phyloP scores from a whole-genome alignment of 1,140 invertebrate species.

The Drosophila littoralis region DNA sequence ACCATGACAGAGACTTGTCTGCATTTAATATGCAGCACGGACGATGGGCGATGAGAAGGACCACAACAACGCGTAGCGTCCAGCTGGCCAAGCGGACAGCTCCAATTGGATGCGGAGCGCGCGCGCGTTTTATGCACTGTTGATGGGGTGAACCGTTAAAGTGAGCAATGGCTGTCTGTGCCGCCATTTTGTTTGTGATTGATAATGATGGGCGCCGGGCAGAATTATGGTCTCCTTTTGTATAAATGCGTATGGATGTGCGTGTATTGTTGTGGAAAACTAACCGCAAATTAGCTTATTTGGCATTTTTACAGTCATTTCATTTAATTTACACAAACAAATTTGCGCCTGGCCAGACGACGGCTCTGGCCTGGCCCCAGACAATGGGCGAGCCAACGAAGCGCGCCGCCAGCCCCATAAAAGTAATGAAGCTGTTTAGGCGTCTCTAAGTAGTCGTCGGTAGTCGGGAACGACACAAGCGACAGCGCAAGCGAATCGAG shows the following conservation, averaged over 20 bases:
- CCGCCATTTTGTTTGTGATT: slow-evolving; percentile 58
- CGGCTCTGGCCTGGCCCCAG: slow-evolving; percentile 34
- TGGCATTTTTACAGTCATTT: slow-evolving; percentile 83
- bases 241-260: slow-evolving; percentile 1
- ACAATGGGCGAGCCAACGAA: slow-evolving; percentile 77
- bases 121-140: slow-evolving; percentile 34
- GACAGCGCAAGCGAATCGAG: slow-evolving; percentile 14
- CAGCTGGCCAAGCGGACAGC: neutral
- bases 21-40: slow-evolving; percentile 67
- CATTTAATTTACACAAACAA: slow-evolving; percentile 83
- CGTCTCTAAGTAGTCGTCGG: slow-evolving; percentile 82
- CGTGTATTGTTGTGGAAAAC: slow-evolving; percentile 45
- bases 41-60: slow-evolving; percentile 27
- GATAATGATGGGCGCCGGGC: slow-evolving; percentile 38
- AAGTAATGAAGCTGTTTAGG: slow-evolving; percentile 83
- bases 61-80: slow-evolving; percentile 56
- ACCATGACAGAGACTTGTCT: slow-evolving; percentile 46
- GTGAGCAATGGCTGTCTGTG: slow-evolving; percentile 26
- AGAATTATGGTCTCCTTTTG: slow-evolving; percentile 37
- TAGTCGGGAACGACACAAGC: slow-evolving; percentile 61
- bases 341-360: slow-evolving; percentile 76
- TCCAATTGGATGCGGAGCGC: slow-evolving; percentile 10
- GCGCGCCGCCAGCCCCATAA: slow-evolving; percentile 75
- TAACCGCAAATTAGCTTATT: slow-evolving; percentile 83
- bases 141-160: slow-evolving; percentile 31